Evolutionary conservation across 2,888 invertebrate species (phyloP).

Genomic region (Orthosia cruda): DNA sequence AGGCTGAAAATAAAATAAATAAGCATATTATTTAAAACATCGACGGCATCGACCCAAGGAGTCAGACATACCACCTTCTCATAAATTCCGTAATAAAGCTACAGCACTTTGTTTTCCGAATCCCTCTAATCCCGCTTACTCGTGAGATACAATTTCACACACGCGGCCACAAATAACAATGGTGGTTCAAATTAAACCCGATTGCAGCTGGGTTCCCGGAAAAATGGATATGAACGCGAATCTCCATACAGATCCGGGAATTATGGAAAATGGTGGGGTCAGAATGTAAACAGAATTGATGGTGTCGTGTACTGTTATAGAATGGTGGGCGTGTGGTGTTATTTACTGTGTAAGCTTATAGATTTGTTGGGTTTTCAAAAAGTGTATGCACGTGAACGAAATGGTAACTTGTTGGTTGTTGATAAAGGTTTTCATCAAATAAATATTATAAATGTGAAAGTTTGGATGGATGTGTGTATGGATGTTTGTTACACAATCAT

Average conservation of each 20-base stretch:
- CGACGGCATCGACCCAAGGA: too few relatives aligned
- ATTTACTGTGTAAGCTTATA: neutral
- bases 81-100: neutral
- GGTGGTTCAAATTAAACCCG: constrained; percentile 25
- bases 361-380: too few relatives aligned
- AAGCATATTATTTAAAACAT: too few relatives aligned
- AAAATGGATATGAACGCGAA: constrained; percentile 20
- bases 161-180: constrained; percentile 27
- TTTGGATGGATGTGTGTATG: too few relatives aligned
- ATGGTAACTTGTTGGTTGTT: too few relatives aligned
- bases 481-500: too few relatives aligned
- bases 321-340: too few relatives aligned
- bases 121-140: constrained; percentile 13
- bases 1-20: too few relatives aligned
- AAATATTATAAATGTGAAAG: too few relatives aligned
- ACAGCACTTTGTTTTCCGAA: constrained; percentile 1
- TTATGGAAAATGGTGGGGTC: constrained; percentile 25
- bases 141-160: constrained; percentile 12
- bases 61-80: too few relatives aligned
- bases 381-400: neutral
- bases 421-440: too few relatives aligned
- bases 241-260: constrained; percentile 42
- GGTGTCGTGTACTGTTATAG: neutral
- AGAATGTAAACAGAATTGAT: constrained; percentile 15
- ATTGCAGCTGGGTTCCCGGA: constrained; percentile 24